Evolutionary conservation across 53 echinoderm and acorn worm species (phyloP).

Genomic region (Holothuria leucospilota): DNA sequence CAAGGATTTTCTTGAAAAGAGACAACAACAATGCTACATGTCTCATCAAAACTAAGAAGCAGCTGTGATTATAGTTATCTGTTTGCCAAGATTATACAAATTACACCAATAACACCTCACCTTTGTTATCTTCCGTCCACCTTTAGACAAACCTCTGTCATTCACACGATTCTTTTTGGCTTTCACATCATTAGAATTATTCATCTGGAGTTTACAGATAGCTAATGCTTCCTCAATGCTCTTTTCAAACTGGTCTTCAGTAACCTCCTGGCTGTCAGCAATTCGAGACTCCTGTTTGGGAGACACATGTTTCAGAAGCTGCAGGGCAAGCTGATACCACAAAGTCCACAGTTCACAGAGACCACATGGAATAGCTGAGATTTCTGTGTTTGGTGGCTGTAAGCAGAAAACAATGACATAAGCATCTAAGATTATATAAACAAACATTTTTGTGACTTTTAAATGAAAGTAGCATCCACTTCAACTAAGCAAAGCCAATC

Average conservation of each 20-base stretch:
- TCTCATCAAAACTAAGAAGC: no score
- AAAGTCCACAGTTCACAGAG: conserved; percentile 92
- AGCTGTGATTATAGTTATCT: no score
- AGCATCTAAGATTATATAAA: no score
- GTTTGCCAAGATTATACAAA: no score
- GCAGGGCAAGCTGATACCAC: conserved; percentile 87
- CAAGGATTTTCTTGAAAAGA: no score
- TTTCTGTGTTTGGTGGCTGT: conserved; percentile 49
- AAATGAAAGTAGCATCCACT: no score
- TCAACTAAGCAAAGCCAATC: no score
- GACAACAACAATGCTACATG: no score
- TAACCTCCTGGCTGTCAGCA: conserved; percentile 79
- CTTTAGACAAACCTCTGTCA: conserved; percentile 74
- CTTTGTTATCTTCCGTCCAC: conserved; percentile 73
- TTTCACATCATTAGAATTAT: conserved; percentile 74
- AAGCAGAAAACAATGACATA: not conserved
- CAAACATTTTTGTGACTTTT: no score
- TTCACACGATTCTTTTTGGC: conserved; percentile 79
- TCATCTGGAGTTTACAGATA: conserved; percentile 59
- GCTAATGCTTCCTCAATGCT: conserved; percentile 81
- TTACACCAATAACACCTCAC: not conserved
- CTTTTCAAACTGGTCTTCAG: conserved; percentile 85
- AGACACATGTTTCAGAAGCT: conserved; percentile 78
- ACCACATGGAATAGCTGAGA: conserved; percentile 51
- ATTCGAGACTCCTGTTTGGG: conserved; percentile 80